phyloP scores from a whole-genome alignment of 2,797 vertebrate species.

The Malurus splendens region DNA sequence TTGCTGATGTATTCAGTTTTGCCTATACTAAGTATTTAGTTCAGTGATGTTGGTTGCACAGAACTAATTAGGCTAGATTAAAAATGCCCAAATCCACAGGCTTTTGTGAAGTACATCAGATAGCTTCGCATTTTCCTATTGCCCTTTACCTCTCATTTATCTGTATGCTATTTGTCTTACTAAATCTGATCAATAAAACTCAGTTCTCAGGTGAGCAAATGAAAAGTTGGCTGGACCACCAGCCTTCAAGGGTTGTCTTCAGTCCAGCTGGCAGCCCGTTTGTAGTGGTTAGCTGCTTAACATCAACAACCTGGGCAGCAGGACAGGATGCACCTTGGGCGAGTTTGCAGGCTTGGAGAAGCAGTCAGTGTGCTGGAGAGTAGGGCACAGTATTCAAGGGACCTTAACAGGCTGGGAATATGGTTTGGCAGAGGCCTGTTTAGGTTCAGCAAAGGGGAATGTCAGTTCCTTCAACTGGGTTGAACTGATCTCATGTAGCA shows the following conservation, averaged over 20 bases:
- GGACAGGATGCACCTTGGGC: neutral
- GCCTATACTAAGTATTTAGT: neutral
- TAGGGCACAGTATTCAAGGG: neutral
- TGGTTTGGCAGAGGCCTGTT: neutral
- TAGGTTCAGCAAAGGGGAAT: neutral
- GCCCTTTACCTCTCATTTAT: neutral
- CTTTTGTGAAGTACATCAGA: neutral
- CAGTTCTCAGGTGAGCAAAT: neutral
- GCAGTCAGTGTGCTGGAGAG: neutral
- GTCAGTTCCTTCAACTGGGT: neutral
- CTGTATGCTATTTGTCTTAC: neutral
- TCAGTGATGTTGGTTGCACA: neutral
- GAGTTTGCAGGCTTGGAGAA: neutral
- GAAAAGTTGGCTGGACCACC: neutral
- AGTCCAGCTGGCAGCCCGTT: neutral
- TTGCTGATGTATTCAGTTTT: neutral
- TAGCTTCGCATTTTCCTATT: neutral
- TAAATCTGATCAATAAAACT: neutral
- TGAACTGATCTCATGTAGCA: neutral
- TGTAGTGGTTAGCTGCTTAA: neutral
- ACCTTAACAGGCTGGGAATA: neutral
- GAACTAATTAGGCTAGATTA: neutral
- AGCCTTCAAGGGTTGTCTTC: neutral
- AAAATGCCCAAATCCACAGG: neutral
- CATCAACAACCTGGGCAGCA: neutral